Evolutionary conservation across 2,888 invertebrate genomes (phyloP).

Genomic region (Pachydiplax longipennis): DNA sequence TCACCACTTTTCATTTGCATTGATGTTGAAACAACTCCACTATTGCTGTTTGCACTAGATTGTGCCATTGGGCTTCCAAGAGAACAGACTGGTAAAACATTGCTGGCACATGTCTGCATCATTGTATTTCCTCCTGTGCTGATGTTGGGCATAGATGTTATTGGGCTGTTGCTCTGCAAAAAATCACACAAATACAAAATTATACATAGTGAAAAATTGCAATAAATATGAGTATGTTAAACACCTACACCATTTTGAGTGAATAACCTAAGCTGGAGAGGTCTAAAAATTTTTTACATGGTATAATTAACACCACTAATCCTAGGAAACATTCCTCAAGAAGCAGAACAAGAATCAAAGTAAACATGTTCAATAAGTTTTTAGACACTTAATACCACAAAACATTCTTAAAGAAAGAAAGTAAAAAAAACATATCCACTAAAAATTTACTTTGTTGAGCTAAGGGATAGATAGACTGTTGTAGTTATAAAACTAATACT

Average conservation of each 20-base stretch:
- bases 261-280: background rate
- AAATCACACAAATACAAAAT: background rate
- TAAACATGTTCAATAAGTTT: too few relatives aligned
- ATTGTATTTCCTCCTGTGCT: conserved; percentile 40
- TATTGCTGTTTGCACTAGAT: conserved; percentile 46
- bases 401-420: too few relatives aligned
- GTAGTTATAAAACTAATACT: too few relatives aligned
- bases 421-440: too few relatives aligned
- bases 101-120: conserved; percentile 48
- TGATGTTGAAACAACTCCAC: conserved; percentile 15
- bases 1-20: conserved; percentile 16
- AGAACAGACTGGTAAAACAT: conserved; percentile 48
- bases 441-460: too few relatives aligned
- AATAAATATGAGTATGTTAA: background rate
- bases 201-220: background rate
- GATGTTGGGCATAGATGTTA: conserved; percentile 47
- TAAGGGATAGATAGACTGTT: too few relatives aligned
- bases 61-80: conserved; percentile 48
- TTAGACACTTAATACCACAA: too few relatives aligned
- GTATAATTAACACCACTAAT: too few relatives aligned
- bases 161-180: conserved; percentile 46
- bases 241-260: background rate
- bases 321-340: too few relatives aligned
- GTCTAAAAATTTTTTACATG: background rate
- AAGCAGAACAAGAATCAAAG: too few relatives aligned